These are phyloP conservation scores for Podarcis raffonei DNA, from an alignment of 2,113 vertebrate genomes.

Conservation along the genomic window DNA sequence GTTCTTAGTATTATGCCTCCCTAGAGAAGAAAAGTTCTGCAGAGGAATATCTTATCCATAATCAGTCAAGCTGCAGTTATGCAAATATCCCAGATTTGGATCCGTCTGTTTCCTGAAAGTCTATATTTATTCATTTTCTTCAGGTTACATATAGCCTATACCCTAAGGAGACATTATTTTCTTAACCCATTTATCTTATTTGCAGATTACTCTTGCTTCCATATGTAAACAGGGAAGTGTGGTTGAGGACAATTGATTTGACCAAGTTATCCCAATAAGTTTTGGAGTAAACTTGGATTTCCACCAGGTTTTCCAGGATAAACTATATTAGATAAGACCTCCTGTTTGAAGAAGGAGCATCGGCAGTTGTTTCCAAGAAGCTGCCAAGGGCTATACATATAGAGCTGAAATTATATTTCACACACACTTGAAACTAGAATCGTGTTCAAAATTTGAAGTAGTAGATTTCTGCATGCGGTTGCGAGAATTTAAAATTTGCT, in stretches of 20 bases:
- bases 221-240: not conserved
- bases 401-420: not conserved
- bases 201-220: not conserved
- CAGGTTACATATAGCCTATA: not conserved
- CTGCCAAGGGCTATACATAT: not conserved
- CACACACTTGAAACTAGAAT: not conserved
- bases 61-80: conserved; percentile 13
- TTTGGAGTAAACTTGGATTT: not conserved
- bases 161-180: not conserved
- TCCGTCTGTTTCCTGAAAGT: not conserved
- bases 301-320: not conserved
- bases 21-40: conserved; percentile 45
- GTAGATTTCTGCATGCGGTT: too few relatives aligned
- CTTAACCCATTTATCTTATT: not conserved
- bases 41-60: conserved; percentile 41
- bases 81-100: not conserved
- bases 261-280: not conserved
- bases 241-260: not conserved
- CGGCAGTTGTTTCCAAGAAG: not conserved
- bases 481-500: too few relatives aligned
- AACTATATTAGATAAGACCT: not conserved
- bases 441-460: too few relatives aligned
- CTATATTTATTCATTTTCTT: conserved; percentile 23
- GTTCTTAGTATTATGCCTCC: conserved; percentile 51
- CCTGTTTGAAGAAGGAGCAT: not conserved